Conservation (phyloP, 2,888 invertebrate genomes). For the Xylota sylvarum region DNA sequence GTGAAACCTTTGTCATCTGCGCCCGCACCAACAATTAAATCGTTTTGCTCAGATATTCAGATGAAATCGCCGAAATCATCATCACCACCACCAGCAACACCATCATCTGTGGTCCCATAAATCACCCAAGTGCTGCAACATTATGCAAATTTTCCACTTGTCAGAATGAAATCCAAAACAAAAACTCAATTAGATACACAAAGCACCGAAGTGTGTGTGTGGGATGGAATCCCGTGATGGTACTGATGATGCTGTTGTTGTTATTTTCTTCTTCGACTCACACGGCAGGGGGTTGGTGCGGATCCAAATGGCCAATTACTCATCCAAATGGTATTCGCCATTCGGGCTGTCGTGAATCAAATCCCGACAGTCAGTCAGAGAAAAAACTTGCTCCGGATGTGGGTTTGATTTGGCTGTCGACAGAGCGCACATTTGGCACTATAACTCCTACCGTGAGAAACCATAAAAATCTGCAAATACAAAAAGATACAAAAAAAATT, state of each 20-base stretch:
- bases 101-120: conserved; percentile 59
- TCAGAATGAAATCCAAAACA: conserved; percentile 46
- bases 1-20: conserved; percentile 64
- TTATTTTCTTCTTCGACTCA: conserved; percentile 23
- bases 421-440: conserved; percentile 58
- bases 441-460: conserved; percentile 51
- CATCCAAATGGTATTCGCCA: conserved; percentile 62
- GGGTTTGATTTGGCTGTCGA: conserved; percentile 43
- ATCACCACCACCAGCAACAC: not conserved
- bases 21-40: conserved; percentile 68
- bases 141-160: conserved; percentile 70
- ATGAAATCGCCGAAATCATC: conserved; percentile 16
- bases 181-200: conserved; percentile 24
- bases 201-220: conserved; percentile 24
- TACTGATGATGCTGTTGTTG: conserved; percentile 10
- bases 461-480: conserved; percentile 8
- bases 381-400: conserved; percentile 52
- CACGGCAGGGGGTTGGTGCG: not conserved
- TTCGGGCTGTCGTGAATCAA: not conserved
- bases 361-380: conserved; percentile 23
- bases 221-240: conserved; percentile 55
- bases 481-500: conserved; percentile 21
- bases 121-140: conserved; percentile 60
- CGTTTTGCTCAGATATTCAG: conserved; percentile 29
- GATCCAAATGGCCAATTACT: conserved; percentile 58